These are phyloP conservation scores for Sitta carolinensis DNA, from an alignment of 2,797 vertebrate species.

Conservation along the genomic window DNA sequence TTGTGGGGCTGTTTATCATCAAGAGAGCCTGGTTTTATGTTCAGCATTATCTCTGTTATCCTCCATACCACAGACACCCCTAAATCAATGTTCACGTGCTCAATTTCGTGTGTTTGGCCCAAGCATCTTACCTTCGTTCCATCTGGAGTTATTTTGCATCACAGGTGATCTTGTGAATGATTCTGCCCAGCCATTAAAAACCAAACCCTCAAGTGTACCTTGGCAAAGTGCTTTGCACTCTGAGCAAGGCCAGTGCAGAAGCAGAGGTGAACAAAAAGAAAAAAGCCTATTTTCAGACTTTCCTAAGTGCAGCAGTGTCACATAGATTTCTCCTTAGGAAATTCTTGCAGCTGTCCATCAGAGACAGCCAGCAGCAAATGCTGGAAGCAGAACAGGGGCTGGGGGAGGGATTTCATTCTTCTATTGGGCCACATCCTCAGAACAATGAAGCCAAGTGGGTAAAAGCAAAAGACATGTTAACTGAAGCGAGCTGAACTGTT, in stretches of 20 bases:
- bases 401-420: not conserved
- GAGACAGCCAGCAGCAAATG: not conserved
- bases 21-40: not conserved
- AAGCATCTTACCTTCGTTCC: not conserved
- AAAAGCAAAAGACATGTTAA: slow-evolving; percentile 53
- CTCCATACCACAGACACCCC: not conserved
- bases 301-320: not conserved
- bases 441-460: slow-evolving; percentile 28
- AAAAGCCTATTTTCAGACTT: not conserved
- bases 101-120: not conserved
- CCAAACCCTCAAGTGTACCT: not conserved
- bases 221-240: not conserved
- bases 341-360: not conserved
- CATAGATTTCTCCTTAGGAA: not conserved
- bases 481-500: slow-evolving; percentile 38
- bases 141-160: not conserved
- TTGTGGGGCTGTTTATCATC: not conserved
- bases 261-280: not conserved
- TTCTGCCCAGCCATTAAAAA: not conserved
- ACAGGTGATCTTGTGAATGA: not conserved
- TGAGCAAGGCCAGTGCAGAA: not conserved
- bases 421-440: not conserved
- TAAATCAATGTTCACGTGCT: not conserved
- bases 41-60: not conserved
- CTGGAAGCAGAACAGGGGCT: not conserved